These are phyloP conservation scores for Zaprionus davidi DNA, from an alignment of 1,140 invertebrate genomes.

Conservation along the genomic window DNA sequence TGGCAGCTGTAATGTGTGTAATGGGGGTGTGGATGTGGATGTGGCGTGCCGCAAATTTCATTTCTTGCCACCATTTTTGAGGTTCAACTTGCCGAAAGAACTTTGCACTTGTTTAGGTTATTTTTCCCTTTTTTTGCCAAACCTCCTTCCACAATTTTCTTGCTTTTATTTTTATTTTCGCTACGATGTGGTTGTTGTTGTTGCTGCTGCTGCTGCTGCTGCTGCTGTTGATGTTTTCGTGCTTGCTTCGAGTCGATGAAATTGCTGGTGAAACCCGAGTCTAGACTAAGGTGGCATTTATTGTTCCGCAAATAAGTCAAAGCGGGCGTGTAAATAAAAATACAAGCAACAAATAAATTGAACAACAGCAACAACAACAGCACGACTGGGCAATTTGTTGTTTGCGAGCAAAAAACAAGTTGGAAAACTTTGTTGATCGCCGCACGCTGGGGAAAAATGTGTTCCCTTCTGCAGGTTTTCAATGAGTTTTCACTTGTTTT, in stretches of 20 bases:
- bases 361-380: conserved; percentile 30
- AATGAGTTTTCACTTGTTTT: conserved; percentile 33
- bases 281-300: conserved; percentile 73
- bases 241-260: conserved; percentile 22
- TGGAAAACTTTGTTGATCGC: conserved; percentile 48
- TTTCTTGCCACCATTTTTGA: conserved; percentile 5
- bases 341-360: conserved; percentile 55
- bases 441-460: conserved; percentile 38
- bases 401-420: conserved; percentile 38
- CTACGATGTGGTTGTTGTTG: background rate
- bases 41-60: conserved; percentile 9
- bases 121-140: conserved; percentile 1
- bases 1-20: background rate
- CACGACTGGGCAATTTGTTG: conserved; percentile 34
- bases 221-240: background rate
- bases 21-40: background rate
- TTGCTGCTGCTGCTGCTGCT: background rate
- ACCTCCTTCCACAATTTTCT: background rate
- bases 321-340: conserved; percentile 68
- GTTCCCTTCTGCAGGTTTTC: conserved; percentile 43
- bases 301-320: conserved; percentile 64
- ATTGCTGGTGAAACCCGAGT: conserved; percentile 48
- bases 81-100: conserved; percentile 9
- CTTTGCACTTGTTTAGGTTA: conserved; percentile 12
- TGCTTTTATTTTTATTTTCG: conserved; percentile 7